Evolutionary conservation across 2,113 vertebrate genomes (phyloP).

Genomic region (Pygoscelis antarcticus): DNA sequence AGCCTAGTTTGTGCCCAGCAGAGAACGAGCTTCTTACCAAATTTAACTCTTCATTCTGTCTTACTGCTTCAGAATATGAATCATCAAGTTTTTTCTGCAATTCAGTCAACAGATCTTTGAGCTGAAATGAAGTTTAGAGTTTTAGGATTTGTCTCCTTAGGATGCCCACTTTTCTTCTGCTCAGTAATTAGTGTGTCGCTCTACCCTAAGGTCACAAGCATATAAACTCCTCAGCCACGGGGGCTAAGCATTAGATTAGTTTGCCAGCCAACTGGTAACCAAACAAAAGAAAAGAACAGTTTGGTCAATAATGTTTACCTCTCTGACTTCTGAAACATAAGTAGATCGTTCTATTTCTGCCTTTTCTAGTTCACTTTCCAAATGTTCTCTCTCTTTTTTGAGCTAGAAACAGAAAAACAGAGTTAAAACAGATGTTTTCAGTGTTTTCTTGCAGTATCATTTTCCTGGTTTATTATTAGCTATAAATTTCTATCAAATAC

Average conservation of each 20-base stretch:
- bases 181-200: constrained; percentile 47
- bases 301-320: constrained; percentile 78
- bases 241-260: constrained; percentile 45
- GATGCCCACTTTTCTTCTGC: constrained; percentile 56
- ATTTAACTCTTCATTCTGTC: constrained; percentile 99
- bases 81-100: constrained; percentile 99
- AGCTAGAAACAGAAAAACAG: constrained; percentile 76
- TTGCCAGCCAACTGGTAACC: constrained; percentile 44
- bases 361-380: constrained; percentile 92
- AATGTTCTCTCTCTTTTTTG: constrained; percentile 88
- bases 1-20: constrained; percentile 61
- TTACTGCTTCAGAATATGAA: constrained; percentile 98
- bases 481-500: not conserved
- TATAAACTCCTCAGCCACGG: constrained; percentile 30
- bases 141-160: constrained; percentile 76
- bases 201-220: constrained; percentile 57
- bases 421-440: constrained; percentile 11
- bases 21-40: constrained; percentile 90
- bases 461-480: not conserved
- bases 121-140: constrained; percentile 98
- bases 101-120: constrained; percentile 99
- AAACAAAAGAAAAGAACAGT: not conserved
- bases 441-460: not conserved
- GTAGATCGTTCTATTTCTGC: constrained; percentile 92
- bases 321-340: constrained; percentile 94